Percentiles rank a stretch among this genome's conserved stretches.
Evolutionary conservation across 2,113 vertebrate species (phyloP).

Genomic region (Cyphomyrus plagiostoma): DNA sequence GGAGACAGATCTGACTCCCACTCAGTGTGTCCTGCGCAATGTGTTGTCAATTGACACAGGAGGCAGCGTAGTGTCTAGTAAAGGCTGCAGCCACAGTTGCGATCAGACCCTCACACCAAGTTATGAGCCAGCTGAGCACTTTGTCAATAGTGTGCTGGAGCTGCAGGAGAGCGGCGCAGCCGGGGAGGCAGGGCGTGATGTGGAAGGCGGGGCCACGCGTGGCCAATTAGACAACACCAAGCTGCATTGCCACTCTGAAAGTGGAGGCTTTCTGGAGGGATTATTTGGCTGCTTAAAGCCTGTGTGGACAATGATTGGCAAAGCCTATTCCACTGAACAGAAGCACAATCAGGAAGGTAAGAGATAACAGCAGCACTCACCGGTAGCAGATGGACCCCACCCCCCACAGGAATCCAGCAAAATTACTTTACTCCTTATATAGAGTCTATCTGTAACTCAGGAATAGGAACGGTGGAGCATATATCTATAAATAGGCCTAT

Average conservation of each 20-base stretch:
- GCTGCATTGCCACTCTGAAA: conserved; percentile 74
- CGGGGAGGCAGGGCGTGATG: conserved; percentile 48
- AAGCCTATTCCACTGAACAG: conserved; percentile 87
- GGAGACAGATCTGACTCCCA: conserved; percentile 84
- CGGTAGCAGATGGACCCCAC: background rate
- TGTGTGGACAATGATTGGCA: conserved; percentile 93
- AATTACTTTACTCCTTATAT: conserved; percentile 8
- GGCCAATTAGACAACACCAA: conserved; percentile 52
- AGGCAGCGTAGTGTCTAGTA: conserved; percentile 41
- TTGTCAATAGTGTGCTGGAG: conserved; percentile 82
- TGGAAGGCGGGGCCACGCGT: conserved; percentile 44
- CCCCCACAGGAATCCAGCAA: background rate
- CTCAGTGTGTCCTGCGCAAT: conserved; percentile 86
- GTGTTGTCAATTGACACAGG: conserved; percentile 75
- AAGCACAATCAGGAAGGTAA: conserved; percentile 82
- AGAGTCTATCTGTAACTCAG: background rate
- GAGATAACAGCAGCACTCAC: conserved; percentile 28
- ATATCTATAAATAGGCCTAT: background rate
- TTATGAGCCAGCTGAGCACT: conserved; percentile 74
- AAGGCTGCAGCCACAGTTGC: conserved; percentile 42
- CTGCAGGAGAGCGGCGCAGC: conserved; percentile 68
- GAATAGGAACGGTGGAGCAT: background rate
- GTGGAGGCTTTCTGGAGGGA: conserved; percentile 83
- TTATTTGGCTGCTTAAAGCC: conserved; percentile 86
- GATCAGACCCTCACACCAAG: conserved; percentile 65